Evolutionary conservation across 2,888 invertebrate species (phyloP).

Genomic region (Herminia tarsipennalis): DNA sequence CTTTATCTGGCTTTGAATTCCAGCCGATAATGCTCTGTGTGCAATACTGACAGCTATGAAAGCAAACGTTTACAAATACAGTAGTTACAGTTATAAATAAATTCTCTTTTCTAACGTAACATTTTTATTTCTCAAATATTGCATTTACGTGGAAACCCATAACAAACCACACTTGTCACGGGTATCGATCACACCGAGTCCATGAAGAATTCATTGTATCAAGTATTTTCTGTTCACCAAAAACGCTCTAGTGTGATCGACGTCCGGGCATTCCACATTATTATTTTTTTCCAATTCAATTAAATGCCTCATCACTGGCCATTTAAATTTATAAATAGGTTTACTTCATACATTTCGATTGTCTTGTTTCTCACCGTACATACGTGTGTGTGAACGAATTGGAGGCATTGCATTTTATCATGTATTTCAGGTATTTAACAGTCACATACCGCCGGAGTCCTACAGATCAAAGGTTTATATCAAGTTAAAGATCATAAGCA

Average conservation of each 20-base stretch:
- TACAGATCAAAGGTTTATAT: slow-evolving; percentile 96
- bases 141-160: slow-evolving; percentile 30
- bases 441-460: slow-evolving; percentile 97
- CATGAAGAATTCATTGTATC: slow-evolving; percentile 10
- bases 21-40: no score
- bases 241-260: slow-evolving; percentile 21
- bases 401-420: slow-evolving; percentile 79
- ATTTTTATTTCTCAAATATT: slow-evolving; percentile 22
- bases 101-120: background rate
- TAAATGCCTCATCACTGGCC: slow-evolving; percentile 24
- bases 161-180: slow-evolving; percentile 22
- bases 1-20: no score
- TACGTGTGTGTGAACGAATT: slow-evolving; percentile 53
- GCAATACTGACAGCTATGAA: background rate
- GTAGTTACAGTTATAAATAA: background rate
- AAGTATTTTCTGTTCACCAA: no score
- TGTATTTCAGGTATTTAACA: slow-evolving; percentile 96
- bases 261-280: slow-evolving; percentile 18
- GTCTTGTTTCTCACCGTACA: slow-evolving; percentile 40
- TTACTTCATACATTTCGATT: slow-evolving; percentile 33
- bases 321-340: slow-evolving; percentile 25
- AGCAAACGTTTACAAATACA: background rate
- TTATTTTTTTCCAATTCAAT: slow-evolving; percentile 22
- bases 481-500: slow-evolving; percentile 82
- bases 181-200: slow-evolving; percentile 29